A percentile compares a stretch with the other conserved stretches of the same genome.
phyloP scores from a whole-genome alignment of 1,140 invertebrate genomes.

The Lepidurus packardi region DNA sequence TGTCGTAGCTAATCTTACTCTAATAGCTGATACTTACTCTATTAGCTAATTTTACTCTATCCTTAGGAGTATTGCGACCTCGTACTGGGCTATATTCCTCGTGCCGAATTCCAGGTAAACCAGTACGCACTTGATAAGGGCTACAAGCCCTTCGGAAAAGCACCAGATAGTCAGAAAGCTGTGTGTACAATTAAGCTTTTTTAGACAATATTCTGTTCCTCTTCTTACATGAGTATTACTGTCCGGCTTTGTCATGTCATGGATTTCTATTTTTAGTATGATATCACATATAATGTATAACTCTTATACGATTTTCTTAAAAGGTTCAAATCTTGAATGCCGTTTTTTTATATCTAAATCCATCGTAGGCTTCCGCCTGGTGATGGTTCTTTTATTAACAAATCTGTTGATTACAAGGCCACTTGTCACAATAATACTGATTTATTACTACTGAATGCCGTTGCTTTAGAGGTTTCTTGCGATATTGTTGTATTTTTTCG shows the following conservation, averaged over 20 bases:
- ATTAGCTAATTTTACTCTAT: constrained; percentile 35
- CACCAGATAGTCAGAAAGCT: constrained; percentile 64
- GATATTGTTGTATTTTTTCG: neutral
- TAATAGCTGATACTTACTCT: too few species aligned
- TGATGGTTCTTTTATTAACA: too few species aligned
- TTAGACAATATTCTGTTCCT: neutral
- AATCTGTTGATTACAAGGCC: too few species aligned
- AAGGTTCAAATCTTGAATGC: too few species aligned
- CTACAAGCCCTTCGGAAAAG: constrained; percentile 62
- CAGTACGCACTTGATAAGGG: constrained; percentile 63
- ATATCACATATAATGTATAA: neutral
- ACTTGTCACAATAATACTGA: too few species aligned
- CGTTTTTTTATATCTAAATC: too few species aligned
- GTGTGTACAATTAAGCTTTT: constrained; percentile 31
- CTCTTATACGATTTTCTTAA: too few species aligned
- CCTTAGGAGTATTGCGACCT: constrained; percentile 67
- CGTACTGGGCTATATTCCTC: constrained; percentile 67
- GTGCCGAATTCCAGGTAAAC: constrained; percentile 73
- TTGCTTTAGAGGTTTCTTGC: neutral
- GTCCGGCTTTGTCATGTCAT: too few species aligned
- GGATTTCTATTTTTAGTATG: neutral
- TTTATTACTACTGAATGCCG: too few species aligned
- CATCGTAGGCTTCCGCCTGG: too few species aligned
- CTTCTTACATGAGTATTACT: neutral
- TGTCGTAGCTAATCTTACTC: constrained; percentile 34